These are phyloP conservation scores for Malurus splendens DNA, from an alignment of 2,797 vertebrate genomes.

Conservation along the genomic window DNA sequence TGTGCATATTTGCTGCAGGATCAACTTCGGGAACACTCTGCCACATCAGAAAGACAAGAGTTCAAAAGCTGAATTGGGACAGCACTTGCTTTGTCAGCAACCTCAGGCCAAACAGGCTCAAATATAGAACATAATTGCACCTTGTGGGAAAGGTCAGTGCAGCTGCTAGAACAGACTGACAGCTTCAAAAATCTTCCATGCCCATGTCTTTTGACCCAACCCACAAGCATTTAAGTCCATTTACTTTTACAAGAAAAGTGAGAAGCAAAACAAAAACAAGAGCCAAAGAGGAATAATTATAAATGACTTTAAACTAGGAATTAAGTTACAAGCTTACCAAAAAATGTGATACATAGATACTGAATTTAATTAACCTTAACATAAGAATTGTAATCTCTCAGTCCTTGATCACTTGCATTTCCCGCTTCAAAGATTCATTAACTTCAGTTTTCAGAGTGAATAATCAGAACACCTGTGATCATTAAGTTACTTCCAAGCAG, in stretches of 20 bases:
- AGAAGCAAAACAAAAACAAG: constrained; percentile 12
- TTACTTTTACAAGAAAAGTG: background rate
- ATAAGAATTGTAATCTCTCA: constrained; percentile 17
- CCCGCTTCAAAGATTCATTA: constrained; percentile 38
- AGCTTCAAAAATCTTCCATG: background rate
- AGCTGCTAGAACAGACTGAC: background rate
- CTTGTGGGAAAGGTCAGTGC: constrained; percentile 40
- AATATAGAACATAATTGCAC: constrained; percentile 45
- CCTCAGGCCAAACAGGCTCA: constrained; percentile 20
- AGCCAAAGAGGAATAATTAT: background rate
- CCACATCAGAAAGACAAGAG: constrained; percentile 40
- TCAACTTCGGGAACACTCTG: constrained; percentile 87
- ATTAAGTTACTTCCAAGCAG: constrained; percentile 6
- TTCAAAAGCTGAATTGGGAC: constrained; percentile 31
- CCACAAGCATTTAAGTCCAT: background rate
- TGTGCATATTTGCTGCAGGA: constrained; percentile 76
- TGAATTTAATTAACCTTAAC: constrained; percentile 26
- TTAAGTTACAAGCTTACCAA: background rate
- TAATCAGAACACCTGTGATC: constrained; percentile 40
- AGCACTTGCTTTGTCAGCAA: constrained; percentile 51
- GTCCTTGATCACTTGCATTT: constrained; percentile 38
- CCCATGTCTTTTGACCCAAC: background rate
- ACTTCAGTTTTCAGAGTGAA: constrained; percentile 32
- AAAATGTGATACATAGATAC: background rate
- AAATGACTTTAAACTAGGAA: background rate